Evolutionary conservation across 1,140 invertebrate genomes (phyloP).

Genomic region (Nebria ingens): DNA sequence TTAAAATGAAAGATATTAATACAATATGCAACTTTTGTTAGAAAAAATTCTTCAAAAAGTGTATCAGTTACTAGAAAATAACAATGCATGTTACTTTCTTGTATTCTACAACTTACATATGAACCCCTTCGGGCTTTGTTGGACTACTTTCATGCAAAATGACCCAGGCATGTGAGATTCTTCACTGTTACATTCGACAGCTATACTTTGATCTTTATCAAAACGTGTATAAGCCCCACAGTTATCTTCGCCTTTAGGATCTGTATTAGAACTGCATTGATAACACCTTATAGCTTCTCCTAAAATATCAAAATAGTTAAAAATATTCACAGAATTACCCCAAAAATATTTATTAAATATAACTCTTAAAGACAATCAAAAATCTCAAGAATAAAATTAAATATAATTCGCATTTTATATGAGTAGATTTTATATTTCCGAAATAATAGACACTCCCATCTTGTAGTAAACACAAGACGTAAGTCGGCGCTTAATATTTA

Average conservation of each 20-base stretch:
- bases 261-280: conserved; percentile 74
- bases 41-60: too few species aligned
- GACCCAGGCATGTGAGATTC: conserved; percentile 84
- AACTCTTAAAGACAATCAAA: too few species aligned
- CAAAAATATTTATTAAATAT: too few species aligned
- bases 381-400: background rate
- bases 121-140: conserved; percentile 81
- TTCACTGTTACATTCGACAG: conserved; percentile 81
- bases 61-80: too few species aligned
- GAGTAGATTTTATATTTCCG: too few species aligned
- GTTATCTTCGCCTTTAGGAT: conserved; percentile 58
- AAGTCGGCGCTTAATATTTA: background rate
- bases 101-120: conserved; percentile 62
- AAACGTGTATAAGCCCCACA: conserved; percentile 82
- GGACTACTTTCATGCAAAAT: conserved; percentile 83
- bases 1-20: too few species aligned
- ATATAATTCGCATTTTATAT: background rate
- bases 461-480: conserved; percentile 3
- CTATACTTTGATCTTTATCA: conserved; percentile 64
- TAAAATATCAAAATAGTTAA: too few species aligned
- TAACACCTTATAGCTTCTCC: conserved; percentile 67
- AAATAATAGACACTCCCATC: background rate
- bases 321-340: too few species aligned
- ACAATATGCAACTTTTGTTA: too few species aligned
- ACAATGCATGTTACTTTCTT: background rate